Percentiles rank a stretch among this genome's conserved stretches.
Evolutionary conservation across 2,797 vertebrate genomes (phyloP).

Genomic region (Catamblyrhynchus diadema): DNA sequence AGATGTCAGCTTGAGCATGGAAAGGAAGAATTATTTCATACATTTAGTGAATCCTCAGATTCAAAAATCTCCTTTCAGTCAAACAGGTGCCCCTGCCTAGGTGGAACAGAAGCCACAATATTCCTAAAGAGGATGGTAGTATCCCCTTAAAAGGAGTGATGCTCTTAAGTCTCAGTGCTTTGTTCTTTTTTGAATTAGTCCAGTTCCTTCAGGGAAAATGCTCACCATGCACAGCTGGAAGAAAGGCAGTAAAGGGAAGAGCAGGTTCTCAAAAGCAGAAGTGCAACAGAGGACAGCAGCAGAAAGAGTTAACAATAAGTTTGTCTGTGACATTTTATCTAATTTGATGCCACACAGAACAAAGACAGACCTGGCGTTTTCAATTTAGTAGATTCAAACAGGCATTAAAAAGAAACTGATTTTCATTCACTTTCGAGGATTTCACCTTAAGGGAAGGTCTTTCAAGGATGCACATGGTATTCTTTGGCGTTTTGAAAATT

Average conservation of each 20-base stretch:
- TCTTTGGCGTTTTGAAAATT: not conserved
- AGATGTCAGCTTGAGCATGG: not conserved
- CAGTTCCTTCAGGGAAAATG: not conserved
- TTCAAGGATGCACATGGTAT: not conserved
- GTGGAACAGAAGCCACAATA: not conserved
- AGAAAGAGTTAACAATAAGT: not conserved
- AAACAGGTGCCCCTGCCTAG: not conserved
- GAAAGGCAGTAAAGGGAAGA: not conserved
- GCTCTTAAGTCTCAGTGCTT: not conserved
- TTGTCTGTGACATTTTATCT: not conserved
- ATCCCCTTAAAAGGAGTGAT: not conserved
- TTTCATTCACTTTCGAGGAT: not conserved
- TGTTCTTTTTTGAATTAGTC: not conserved
- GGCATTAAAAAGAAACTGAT: not conserved
- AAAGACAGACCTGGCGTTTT: not conserved
- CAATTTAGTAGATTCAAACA: not conserved
- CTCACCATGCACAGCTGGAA: not conserved
- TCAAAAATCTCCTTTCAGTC: not conserved
- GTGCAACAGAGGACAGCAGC: not conserved
- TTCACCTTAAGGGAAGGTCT: slow-evolving; percentile 13
- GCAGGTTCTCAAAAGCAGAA: not conserved
- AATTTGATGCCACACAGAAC: not conserved
- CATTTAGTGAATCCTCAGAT: not conserved
- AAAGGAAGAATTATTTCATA: not conserved
- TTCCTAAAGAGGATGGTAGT: not conserved